Evolutionary conservation across 2,113 vertebrate species (phyloP).

Genomic region (Myrmecobius fasciatus): DNA sequence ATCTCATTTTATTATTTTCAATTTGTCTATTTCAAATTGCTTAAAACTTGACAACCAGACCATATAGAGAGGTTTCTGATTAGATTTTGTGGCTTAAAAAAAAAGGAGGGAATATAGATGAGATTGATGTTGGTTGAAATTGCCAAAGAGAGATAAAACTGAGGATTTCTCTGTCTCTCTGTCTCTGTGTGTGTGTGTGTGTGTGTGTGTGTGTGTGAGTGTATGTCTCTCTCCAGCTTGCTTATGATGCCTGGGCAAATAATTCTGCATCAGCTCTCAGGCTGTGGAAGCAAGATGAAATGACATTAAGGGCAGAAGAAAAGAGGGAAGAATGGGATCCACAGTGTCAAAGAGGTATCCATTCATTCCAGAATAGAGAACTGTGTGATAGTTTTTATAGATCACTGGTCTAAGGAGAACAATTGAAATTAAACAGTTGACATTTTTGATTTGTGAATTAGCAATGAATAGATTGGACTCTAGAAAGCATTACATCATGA

Average conservation of each 20-base stretch:
- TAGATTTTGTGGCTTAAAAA: slow-evolving; percentile 73
- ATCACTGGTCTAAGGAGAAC: slow-evolving; percentile 47
- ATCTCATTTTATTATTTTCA: slow-evolving; percentile 75
- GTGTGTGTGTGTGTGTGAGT: too few species aligned
- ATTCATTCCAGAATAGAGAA: accelerated
- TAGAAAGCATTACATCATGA: not conserved
- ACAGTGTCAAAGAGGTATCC: slow-evolving; percentile 76
- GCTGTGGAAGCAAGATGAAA: slow-evolving; percentile 82
- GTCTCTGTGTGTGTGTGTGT: too few species aligned
- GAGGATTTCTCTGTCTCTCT: not conserved
- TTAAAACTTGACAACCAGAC: slow-evolving; percentile 69
- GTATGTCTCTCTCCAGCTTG: slow-evolving; percentile 76
- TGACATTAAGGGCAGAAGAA: slow-evolving; percentile 73
- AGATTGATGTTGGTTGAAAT: slow-evolving; percentile 34
- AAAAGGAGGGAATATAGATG: slow-evolving; percentile 54
- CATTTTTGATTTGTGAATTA: slow-evolving; percentile 2
- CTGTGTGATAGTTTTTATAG: slow-evolving; percentile 18
- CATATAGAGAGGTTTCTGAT: slow-evolving; percentile 68
- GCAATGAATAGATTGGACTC: not conserved
- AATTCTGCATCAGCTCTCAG: slow-evolving; percentile 83
- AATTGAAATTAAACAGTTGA: not conserved
- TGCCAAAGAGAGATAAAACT: slow-evolving; percentile 20
- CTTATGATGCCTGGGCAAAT: slow-evolving; percentile 85
- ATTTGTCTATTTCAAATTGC: slow-evolving; percentile 71
- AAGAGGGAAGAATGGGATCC: slow-evolving; percentile 69